Evolutionary conservation across 2,888 invertebrate species (phyloP).

Genomic region (Galeruca laticollis): DNA sequence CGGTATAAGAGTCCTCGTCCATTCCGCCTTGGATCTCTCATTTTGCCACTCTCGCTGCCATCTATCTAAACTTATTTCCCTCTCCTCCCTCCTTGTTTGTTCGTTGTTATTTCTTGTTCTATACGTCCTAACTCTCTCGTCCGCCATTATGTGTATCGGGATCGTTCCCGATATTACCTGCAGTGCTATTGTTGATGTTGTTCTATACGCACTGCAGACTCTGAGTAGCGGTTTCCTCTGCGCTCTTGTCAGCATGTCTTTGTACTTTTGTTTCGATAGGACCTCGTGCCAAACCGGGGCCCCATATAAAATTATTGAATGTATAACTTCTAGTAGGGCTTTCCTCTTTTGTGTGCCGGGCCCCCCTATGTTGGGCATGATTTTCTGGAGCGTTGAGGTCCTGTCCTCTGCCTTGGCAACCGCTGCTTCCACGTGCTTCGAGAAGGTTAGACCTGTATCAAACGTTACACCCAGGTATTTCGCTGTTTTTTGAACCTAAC

Average conservation of each 20-base stretch:
- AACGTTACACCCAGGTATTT: no score
- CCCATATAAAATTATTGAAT: not conserved
- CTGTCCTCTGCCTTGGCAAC: no score
- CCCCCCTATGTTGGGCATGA: no score
- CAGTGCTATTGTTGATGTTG: not conserved
- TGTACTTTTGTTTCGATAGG: not conserved
- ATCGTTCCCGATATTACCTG: not conserved
- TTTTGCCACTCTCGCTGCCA: slow-evolving; percentile 26
- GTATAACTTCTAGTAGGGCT: no score
- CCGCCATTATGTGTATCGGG: not conserved
- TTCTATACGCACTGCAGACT: not conserved
- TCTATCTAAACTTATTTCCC: slow-evolving; percentile 1
- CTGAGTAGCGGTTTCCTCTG: not conserved
- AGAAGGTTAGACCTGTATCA: no score
- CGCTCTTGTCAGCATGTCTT: not conserved
- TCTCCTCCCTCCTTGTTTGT: not conserved
- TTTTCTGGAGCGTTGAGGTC: no score
- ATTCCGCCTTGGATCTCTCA: slow-evolving; percentile 6
- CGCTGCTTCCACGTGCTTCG: no score
- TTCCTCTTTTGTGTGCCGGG: no score
- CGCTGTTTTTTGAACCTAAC: no score
- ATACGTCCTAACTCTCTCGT: not conserved
- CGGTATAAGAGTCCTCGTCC: slow-evolving; percentile 23
- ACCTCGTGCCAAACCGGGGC: not conserved
- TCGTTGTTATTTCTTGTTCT: not conserved